Evolutionary conservation across 2,113 vertebrate species (phyloP).

Genomic region (Scartelaos histophorus): DNA sequence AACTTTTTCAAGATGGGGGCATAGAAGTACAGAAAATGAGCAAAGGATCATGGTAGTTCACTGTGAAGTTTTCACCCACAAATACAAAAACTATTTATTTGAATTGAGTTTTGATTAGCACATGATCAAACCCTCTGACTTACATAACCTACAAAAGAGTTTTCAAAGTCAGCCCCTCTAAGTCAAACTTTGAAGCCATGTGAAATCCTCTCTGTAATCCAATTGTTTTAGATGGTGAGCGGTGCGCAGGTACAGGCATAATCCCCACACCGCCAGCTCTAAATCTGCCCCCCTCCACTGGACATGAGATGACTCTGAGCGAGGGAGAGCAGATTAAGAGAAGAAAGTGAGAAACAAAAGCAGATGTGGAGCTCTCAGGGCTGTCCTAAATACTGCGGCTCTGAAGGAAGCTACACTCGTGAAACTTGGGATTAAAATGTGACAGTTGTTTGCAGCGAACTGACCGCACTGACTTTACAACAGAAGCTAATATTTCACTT

Average conservation of each 20-base stretch:
- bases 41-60: too few relatives aligned
- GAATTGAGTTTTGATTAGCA: too few relatives aligned
- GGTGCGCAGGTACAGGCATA: constrained; percentile 38
- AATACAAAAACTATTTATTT: too few relatives aligned
- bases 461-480: neutral
- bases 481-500: too few relatives aligned
- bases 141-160: neutral
- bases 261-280: constrained; percentile 43
- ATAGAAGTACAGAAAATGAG: too few relatives aligned
- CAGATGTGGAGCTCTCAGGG: constrained; percentile 37
- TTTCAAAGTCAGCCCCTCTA: neutral
- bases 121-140: too few relatives aligned
- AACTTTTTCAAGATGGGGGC: too few relatives aligned
- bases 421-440: constrained; percentile 3
- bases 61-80: too few relatives aligned
- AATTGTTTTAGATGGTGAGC: constrained; percentile 41
- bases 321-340: constrained; percentile 39
- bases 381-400: constrained; percentile 16
- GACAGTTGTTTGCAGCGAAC: neutral
- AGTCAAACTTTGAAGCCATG: neutral
- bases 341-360: constrained; percentile 42
- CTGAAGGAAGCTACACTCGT: neutral
- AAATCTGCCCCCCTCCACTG: constrained; percentile 13
- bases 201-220: constrained; percentile 53
- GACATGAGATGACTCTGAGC: constrained; percentile 32